These are phyloP conservation scores for Polypedilum vanderplanki DNA, from an alignment of 1,140 invertebrate species.

Conservation along the genomic window DNA sequence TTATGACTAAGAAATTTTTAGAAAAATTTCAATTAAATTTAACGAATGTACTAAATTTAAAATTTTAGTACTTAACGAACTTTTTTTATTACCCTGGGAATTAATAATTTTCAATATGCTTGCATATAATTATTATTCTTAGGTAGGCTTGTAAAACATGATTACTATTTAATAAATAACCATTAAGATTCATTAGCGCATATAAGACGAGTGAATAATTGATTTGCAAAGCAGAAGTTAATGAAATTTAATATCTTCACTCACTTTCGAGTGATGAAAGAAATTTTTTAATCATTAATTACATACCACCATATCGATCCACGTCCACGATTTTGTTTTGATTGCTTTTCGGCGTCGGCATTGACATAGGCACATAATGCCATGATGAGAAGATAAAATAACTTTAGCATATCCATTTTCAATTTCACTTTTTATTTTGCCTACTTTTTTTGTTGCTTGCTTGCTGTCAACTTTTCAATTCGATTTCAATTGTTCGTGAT, in stretches of 20 bases:
- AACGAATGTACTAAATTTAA: too few relatives aligned
- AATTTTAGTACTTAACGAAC: too few relatives aligned
- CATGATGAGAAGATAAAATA: conserved; percentile 38
- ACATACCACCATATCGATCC: conserved; percentile 46
- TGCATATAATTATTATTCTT: not conserved
- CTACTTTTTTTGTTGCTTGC: conserved; percentile 12
- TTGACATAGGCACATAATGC: conserved; percentile 37
- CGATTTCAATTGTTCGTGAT: not conserved
- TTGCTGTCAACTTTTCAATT: not conserved
- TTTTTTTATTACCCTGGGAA: too few relatives aligned
- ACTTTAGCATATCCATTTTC: conserved; percentile 41
- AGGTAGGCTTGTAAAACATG: not conserved
- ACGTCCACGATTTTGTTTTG: conserved; percentile 41
- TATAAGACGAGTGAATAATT: not conserved
- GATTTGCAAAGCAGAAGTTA: not conserved
- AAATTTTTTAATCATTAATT: not conserved
- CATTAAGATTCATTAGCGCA: conserved; percentile 17
- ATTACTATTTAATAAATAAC: conserved; percentile 24
- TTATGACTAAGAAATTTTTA: too few relatives aligned
- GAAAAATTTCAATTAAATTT: too few relatives aligned
- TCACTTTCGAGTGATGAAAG: not conserved
- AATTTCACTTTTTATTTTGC: conserved; percentile 20
- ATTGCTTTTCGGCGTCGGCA: conserved; percentile 40
- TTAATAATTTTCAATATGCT: conserved; percentile 6
- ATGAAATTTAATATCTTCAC: conserved; percentile 27